phyloP scores from a whole-genome alignment of 2,113 vertebrate species.

The Silurus asotus region DNA sequence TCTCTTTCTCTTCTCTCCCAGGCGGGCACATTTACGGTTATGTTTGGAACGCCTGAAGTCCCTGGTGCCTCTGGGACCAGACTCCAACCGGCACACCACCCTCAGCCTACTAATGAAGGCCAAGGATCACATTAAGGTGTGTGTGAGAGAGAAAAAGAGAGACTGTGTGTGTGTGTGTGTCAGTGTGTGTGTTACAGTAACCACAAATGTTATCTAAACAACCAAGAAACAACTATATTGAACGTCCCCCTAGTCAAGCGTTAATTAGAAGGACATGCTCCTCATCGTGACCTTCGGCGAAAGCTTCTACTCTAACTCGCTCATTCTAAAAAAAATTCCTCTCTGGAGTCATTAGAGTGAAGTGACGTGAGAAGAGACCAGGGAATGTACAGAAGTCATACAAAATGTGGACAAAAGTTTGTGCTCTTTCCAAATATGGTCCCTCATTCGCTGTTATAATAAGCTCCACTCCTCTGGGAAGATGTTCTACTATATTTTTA shows the following conservation, averaged over 20 bases:
- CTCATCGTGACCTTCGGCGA: too few relatives aligned
- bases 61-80: conserved; percentile 85
- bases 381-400: too few relatives aligned
- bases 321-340: too few relatives aligned
- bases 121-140: conserved; percentile 86
- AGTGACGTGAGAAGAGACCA: too few relatives aligned
- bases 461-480: too few relatives aligned
- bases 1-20: conserved; percentile 51
- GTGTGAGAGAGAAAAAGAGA: not conserved
- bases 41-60: conserved; percentile 94
- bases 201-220: not conserved
- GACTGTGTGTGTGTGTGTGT: not conserved
- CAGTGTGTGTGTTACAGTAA: not conserved
- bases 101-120: conserved; percentile 92
- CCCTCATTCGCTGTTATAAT: too few relatives aligned
- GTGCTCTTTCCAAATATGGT: too few relatives aligned
- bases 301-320: too few relatives aligned
- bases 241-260: not conserved
- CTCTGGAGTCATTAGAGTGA: too few relatives aligned
- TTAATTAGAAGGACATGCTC: not conserved
- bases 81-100: conserved; percentile 87
- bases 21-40: conserved; percentile 88
- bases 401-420: too few relatives aligned
- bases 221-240: not conserved
- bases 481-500: too few relatives aligned